Conservation (phyloP, 2,113 vertebrate species). For the Alectura lathami region DNA sequence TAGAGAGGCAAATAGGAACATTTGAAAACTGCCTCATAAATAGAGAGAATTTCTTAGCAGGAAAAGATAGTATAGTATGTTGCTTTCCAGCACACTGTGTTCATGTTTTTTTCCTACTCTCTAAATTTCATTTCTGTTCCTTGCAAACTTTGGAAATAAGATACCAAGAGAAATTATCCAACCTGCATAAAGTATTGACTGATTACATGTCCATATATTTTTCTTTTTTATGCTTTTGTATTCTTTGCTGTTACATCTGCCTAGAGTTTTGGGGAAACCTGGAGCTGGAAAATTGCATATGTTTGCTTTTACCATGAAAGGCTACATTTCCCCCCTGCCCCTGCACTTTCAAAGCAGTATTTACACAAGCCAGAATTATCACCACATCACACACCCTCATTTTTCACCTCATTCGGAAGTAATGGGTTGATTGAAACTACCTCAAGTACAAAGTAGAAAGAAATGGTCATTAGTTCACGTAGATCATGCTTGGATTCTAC, state of each 20-base stretch:
- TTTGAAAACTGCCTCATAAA: not conserved
- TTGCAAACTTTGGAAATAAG: not conserved
- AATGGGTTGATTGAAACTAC: not conserved
- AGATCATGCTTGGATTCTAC: not conserved
- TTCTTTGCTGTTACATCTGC: not conserved
- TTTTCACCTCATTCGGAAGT: not conserved
- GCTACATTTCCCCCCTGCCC: not conserved
- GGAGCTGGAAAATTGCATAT: not conserved
- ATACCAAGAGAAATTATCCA: not conserved
- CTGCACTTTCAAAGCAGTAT: not conserved
- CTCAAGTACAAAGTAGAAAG: not conserved
- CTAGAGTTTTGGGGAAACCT: not conserved
- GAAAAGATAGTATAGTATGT: not conserved
- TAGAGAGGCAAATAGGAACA: not conserved
- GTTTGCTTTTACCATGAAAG: not conserved
- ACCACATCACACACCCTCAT: not conserved
- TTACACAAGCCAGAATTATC: not conserved
- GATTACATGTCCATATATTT: rapidly evolving
- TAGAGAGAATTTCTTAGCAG: not conserved
- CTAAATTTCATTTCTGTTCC: not conserved
- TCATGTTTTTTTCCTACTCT: not conserved
- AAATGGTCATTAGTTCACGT: not conserved
- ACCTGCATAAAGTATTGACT: not conserved
- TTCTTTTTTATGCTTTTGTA: not conserved
- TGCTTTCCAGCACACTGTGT: not conserved